Percentiles rank a stretch among this genome's conserved stretches.
phyloP scores from a whole-genome alignment of 23 tunicate species.

The Pegea sp. region DNA sequence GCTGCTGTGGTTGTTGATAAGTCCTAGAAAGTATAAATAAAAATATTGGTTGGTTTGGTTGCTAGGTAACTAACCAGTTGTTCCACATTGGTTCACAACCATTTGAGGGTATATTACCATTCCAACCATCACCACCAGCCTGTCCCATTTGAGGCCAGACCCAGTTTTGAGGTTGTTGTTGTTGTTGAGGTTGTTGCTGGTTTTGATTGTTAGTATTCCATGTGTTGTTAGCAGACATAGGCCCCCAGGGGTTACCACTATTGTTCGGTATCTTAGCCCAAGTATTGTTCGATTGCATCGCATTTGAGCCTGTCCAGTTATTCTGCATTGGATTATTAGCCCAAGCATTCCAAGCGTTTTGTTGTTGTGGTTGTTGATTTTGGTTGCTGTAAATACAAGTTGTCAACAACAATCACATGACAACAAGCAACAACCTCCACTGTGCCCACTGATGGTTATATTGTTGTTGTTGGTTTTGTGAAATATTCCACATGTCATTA shows the following conservation, averaged over 20 bases:
- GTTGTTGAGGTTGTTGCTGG: slow-evolving; percentile 20
- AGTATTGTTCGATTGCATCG: slow-evolving; percentile 17
- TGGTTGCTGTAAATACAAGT: slow-evolving; percentile 1
- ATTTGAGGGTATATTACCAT: too few relatives aligned
- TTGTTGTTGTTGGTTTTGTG: slow-evolving; percentile 3
- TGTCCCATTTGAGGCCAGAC: slow-evolving; percentile 35
- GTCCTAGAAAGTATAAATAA: too few relatives aligned
- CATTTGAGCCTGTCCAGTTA: slow-evolving; percentile 5
- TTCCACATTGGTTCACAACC: too few relatives aligned
- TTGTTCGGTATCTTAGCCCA: slow-evolving; percentile 10
- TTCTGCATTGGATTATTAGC: slow-evolving; percentile 11
- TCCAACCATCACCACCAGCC: slow-evolving; percentile 55
- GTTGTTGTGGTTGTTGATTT: slow-evolving; percentile 33
- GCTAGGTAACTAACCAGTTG: too few relatives aligned
- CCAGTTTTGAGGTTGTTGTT: slow-evolving; percentile 45
- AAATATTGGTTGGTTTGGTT: too few relatives aligned
- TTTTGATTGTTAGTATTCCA: slow-evolving; percentile 18
- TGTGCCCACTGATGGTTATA: too few relatives aligned
- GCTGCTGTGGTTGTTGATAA: too few relatives aligned
- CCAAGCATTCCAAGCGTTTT: slow-evolving; percentile 46
- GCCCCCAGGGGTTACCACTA: slow-evolving; percentile 3
- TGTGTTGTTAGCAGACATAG: slow-evolving; percentile 14
- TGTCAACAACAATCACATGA: too few relatives aligned
- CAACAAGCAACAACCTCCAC: too few relatives aligned
- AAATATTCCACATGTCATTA: slow-evolving; percentile 4